phyloP scores from a whole-genome alignment of 2,113 vertebrate genomes.

The Thymallus thymallus region DNA sequence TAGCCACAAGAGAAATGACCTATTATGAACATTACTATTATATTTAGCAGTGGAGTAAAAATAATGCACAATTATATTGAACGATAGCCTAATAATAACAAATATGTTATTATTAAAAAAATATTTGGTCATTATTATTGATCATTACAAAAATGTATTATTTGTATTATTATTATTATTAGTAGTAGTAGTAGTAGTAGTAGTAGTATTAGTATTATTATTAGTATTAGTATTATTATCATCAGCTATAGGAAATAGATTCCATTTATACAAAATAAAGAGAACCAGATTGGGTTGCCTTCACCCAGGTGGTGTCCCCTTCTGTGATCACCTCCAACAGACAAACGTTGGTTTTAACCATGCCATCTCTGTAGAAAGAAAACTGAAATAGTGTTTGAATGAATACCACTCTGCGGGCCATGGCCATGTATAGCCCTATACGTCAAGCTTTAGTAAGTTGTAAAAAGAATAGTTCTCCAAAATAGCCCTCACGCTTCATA shows the following conservation, averaged over 20 bases:
- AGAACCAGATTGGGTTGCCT: conserved; percentile 23
- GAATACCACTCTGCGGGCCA: neutral
- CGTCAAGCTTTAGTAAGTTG: too few relatives aligned
- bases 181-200: too few relatives aligned
- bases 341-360: conserved; percentile 53
- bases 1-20: neutral
- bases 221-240: neutral
- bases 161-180: neutral
- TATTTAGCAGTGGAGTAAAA: neutral
- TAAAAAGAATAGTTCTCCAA: too few relatives aligned
- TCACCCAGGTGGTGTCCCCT: conserved; percentile 56
- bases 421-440: neutral
- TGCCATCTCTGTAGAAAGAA: conserved; percentile 21
- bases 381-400: conserved; percentile 1
- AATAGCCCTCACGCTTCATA: too few relatives aligned
- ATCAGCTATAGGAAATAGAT: neutral
- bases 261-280: neutral
- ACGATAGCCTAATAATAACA: neutral
- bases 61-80: neutral
- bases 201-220: too few relatives aligned
- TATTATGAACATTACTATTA: neutral
- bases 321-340: conserved; percentile 63
- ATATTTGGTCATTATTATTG: too few relatives aligned
- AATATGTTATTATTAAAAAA: neutral
- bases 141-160: too few relatives aligned